These are phyloP conservation scores for Montipora cactus DNA, from an alignment of 64 coral and sea anemone species.

Conservation along the genomic window DNA sequence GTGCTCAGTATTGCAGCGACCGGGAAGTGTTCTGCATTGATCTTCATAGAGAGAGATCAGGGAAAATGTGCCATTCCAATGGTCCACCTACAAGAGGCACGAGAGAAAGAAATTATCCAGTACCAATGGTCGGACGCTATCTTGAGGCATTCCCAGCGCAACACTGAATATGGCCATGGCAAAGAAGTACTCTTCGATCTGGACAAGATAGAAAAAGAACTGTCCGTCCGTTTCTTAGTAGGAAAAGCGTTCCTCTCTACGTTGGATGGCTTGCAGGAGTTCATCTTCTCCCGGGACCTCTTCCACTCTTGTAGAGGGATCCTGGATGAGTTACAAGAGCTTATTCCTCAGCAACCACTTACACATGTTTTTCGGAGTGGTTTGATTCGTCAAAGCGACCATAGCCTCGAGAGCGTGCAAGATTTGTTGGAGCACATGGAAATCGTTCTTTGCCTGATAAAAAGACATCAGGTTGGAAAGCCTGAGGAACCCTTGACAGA, in stretches of 20 bases:
- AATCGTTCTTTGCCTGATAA: constrained; percentile 83
- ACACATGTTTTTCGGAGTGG: constrained; percentile 43
- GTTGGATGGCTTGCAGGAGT: constrained; percentile 52
- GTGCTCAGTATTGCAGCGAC: constrained; percentile 68
- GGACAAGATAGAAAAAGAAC: constrained; percentile 78
- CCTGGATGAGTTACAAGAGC: constrained; percentile 75
- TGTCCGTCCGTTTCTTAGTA: constrained; percentile 70
- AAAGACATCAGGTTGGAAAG: constrained; percentile 43
- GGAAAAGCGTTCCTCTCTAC: constrained; percentile 84
- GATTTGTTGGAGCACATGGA: constrained; percentile 87
- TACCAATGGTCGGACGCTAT: constrained; percentile 84
- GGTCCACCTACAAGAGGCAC: constrained; percentile 83
- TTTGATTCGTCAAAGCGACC: constrained; percentile 55
- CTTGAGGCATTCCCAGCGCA: constrained; percentile 74
- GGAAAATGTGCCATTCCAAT: constrained; percentile 28
- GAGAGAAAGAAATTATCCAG: constrained; percentile 84
- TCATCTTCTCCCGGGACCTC: constrained; percentile 87
- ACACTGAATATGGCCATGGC: constrained; percentile 90
- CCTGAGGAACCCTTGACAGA: constrained; percentile 65
- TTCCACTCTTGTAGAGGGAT: constrained; percentile 85
- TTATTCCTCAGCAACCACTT: constrained; percentile 73
- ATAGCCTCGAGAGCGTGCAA: constrained; percentile 68
- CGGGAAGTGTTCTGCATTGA: constrained; percentile 75
- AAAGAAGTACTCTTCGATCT: constrained; percentile 83
- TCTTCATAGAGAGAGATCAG: constrained; percentile 54